Evolutionary conservation across 2,888 invertebrate species (phyloP).

Genomic region (Luperina testacea): DNA sequence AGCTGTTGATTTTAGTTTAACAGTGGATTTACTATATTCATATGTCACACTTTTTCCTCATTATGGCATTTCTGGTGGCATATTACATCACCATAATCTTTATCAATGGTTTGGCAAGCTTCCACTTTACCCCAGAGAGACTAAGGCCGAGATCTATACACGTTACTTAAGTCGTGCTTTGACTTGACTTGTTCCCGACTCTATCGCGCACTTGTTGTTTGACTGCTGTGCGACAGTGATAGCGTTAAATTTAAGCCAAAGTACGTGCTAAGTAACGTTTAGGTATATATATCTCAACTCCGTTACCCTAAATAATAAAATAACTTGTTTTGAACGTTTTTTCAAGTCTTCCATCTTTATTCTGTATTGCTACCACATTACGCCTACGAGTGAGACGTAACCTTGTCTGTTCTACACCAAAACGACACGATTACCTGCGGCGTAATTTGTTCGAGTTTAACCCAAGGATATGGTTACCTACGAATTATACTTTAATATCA

Average conservation of each 20-base stretch:
- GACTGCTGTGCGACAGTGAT: background rate
- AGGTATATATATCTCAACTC: background rate
- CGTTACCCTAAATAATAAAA: background rate
- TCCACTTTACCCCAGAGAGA: no score
- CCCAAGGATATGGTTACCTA: slow-evolving; percentile 11
- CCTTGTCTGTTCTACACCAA: slow-evolving; percentile 12
- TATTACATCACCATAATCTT: background rate
- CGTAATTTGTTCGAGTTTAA: slow-evolving; percentile 27
- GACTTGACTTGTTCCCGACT: background rate
- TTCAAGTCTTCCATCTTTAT: background rate
- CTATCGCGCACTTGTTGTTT: background rate
- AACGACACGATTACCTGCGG: slow-evolving; percentile 9
- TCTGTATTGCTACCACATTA: background rate
- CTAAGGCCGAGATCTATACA: background rate
- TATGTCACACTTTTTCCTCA: background rate
- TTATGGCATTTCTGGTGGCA: background rate
- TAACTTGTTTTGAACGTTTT: background rate
- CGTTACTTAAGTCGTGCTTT: background rate
- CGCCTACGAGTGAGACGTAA: background rate
- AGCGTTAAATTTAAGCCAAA: background rate
- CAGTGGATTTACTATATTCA: background rate
- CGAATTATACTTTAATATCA: slow-evolving; percentile 23
- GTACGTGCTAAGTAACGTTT: background rate
- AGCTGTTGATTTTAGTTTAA: slow-evolving; percentile 4
- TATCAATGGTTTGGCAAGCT: background rate